These are phyloP conservation scores for Cephus pygmeus DNA, from an alignment of 2,888 invertebrate genomes.

Conservation along the genomic window DNA sequence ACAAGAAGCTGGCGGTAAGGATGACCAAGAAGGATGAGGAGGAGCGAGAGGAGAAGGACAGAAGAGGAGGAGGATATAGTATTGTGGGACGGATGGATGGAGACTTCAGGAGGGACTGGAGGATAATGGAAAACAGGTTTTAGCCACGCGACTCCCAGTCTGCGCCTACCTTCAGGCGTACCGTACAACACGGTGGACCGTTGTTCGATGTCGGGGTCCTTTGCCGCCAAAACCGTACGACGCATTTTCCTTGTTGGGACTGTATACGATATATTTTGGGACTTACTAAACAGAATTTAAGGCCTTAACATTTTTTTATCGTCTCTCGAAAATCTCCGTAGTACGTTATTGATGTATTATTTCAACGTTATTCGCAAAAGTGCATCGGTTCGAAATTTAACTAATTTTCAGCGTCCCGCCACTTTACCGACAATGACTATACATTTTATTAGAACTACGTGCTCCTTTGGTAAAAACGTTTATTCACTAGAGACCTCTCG, in stretches of 20 bases:
- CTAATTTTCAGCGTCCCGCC: neutral
- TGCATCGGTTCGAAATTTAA: neutral
- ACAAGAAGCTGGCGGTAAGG: conserved; percentile 47
- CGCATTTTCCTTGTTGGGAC: conserved; percentile 16
- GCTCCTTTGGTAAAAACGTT: neutral
- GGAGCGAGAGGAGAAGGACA: conserved; percentile 7
- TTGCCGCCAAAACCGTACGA: conserved; percentile 54
- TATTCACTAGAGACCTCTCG: neutral
- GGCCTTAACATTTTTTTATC: neutral
- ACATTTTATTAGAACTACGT: neutral
- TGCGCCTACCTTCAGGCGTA: conserved; percentile 36
- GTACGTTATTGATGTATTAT: neutral
- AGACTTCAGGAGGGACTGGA: conserved; percentile 32
- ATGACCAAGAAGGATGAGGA: conserved; percentile 26
- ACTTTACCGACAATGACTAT: neutral
- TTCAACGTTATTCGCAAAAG: neutral
- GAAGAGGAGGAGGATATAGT: conserved; percentile 19
- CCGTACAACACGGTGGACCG: conserved; percentile 33
- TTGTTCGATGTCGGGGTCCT: conserved; percentile 21
- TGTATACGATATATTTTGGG: neutral
- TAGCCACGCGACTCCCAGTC: conserved; percentile 52
- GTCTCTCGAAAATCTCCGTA: neutral
- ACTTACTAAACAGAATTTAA: neutral
- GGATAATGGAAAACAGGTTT: conserved; percentile 50
- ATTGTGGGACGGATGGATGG: conserved; percentile 33